phyloP scores from a whole-genome alignment of 2,888 invertebrate genomes.

The Aspidiotus rigidus region DNA sequence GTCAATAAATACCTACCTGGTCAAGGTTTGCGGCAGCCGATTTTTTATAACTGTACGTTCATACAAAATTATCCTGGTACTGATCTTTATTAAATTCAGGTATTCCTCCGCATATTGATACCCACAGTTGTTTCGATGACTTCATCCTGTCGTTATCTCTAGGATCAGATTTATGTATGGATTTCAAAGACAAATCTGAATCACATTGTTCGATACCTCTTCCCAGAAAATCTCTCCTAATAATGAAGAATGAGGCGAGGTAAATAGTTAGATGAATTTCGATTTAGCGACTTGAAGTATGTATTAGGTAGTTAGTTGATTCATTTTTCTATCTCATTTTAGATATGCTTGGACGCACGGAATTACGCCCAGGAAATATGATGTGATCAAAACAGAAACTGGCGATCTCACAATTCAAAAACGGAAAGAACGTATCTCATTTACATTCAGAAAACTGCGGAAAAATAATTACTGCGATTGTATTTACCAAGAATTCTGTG shows the following conservation, averaged over 20 bases:
- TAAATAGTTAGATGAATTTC: slow-evolving; percentile 40
- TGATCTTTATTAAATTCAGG: slow-evolving; percentile 48
- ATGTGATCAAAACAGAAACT: slow-evolving; percentile 52
- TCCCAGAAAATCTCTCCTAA: slow-evolving; percentile 60
- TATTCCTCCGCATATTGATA: slow-evolving; percentile 91
- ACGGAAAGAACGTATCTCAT: slow-evolving; percentile 61
- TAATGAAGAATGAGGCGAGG: slow-evolving; percentile 72
- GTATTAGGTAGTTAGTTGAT: not conserved
- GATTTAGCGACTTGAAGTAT: slow-evolving; percentile 7
- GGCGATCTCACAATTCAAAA: slow-evolving; percentile 48
- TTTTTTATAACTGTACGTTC: not conserved
- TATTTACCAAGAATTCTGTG: slow-evolving; percentile 56
- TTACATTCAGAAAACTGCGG: slow-evolving; percentile 64
- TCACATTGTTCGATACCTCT: slow-evolving; percentile 55
- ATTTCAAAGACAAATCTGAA: slow-evolving; percentile 61
- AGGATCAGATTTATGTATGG: slow-evolving; percentile 75
- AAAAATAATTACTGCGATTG: slow-evolving; percentile 50
- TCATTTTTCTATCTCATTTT: slow-evolving; percentile 13
- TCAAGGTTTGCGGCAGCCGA: slow-evolving; percentile 52
- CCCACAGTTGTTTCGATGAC: slow-evolving; percentile 85
- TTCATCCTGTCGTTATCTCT: slow-evolving; percentile 80
- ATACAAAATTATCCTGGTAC: slow-evolving; percentile 8
- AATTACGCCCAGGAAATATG: slow-evolving; percentile 73
- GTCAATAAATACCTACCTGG: slow-evolving; percentile 75
- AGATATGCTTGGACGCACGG: slow-evolving; percentile 79